Base-by-base conservation (phyloP, 2,888 invertebrate genomes). In the Teleogryllus oceanicus region DNA sequence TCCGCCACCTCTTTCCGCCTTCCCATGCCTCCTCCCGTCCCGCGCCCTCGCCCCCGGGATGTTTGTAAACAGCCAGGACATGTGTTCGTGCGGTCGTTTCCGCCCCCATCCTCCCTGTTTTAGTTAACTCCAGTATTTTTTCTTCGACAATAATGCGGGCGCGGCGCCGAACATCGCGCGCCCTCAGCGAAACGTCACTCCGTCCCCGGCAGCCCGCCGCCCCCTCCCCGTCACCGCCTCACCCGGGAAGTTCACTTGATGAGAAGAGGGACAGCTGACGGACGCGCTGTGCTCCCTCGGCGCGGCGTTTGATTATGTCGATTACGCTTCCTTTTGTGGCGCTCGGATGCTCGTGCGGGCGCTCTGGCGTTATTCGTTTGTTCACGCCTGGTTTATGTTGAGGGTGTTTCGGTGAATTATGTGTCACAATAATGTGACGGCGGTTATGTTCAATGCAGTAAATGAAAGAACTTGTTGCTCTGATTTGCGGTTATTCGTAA, bases 101-200 rank as follows among this genome's bases (percentile, higher is more conserved):
- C n/a, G 62, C 62, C 16, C 13, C 62, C 13, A n/a, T n/a, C 16
- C 13, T 13, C 62, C 16, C 62, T 62, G n/a, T 13, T 62, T 62
- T 13, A 62, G 62, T 62, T 62, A 62, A 62, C n/a, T 62, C 13
- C 13, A 18, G 62, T 62, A 18, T 62, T 62, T 62, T 62, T 62
- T n/a, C n/a, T 62, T 62, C 62, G 62, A 62, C 62, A n/a, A 62
- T 62, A 18, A 62, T 62, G n/a, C 62, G 62, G n/a, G 62, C n/a
- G n/a, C n/a, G 16, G 62, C 62, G 62, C 62, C 62, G 62, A 62
- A n/a, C 16, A n/a, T 18, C n/a, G 62, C n/a, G 62, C 62, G 62
- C n/a, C 62, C 62, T 62, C n/a, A 62, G n/a, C 62, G 62, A 62
- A n/a, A 62, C 62, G n/a, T 13, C 62, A 62, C n/a, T 37, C 37